A percentile compares a stretch with the other conserved stretches of the same genome.
Conservation (phyloP, 2,797 vertebrate species). For the Myotis findleyi region DNA sequence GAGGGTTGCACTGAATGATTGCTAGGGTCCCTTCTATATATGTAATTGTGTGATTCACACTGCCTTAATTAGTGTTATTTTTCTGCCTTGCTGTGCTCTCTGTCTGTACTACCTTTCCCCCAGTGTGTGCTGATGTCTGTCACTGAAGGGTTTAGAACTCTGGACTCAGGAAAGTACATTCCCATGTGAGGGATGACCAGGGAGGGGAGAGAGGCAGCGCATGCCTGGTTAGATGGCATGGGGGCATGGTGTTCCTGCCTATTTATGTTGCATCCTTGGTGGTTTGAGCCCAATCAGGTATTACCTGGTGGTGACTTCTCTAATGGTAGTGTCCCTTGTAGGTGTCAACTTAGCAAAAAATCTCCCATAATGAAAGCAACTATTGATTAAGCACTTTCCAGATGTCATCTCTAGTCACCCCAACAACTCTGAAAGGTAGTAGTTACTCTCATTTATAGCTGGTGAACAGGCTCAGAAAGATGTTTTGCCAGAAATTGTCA, state of each 20-base stretch:
- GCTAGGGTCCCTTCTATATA: neutral
- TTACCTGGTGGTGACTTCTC: conserved; percentile 15
- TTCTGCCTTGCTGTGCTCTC: neutral
- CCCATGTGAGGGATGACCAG: neutral
- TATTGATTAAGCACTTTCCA: conserved; percentile 32
- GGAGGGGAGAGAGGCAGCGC: neutral
- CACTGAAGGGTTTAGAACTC: neutral
- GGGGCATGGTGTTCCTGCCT: neutral
- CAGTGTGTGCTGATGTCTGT: neutral
- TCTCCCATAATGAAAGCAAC: conserved; percentile 20
- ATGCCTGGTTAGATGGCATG: neutral
- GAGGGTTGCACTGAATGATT: neutral
- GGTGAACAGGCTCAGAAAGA: conserved; percentile 28
- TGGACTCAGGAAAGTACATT: neutral
- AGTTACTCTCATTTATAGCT: conserved; percentile 13
- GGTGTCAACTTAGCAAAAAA: conserved; percentile 10
- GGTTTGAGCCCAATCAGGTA: neutral
- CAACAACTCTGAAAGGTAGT: conserved; percentile 41
- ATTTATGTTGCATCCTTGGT: neutral
- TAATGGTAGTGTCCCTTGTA: neutral
- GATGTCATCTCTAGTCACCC: conserved; percentile 3
- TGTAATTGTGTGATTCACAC: neutral
- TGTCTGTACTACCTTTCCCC: no score
- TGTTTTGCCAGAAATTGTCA: conserved; percentile 53
- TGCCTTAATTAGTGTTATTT: neutral